Evolutionary conservation across 2,888 invertebrate genomes (phyloP).

Genomic region (Netelia inedita): DNA sequence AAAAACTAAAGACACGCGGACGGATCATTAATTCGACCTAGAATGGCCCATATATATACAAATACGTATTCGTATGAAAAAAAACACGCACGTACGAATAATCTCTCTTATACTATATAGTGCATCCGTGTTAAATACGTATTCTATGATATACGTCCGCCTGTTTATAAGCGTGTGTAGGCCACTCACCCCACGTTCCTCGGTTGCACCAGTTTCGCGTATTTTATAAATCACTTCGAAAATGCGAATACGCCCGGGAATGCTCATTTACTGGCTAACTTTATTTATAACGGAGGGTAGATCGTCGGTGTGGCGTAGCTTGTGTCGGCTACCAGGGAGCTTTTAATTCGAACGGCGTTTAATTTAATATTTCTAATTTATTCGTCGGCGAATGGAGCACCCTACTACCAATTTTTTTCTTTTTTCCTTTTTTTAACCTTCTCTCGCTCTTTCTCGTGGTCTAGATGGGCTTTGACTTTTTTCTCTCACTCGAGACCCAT

Average conservation of each 20-base stretch:
- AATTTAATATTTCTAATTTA: conserved; percentile 75
- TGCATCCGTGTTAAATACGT: background rate
- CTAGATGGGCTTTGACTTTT: conserved; percentile 33
- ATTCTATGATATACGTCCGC: conserved; percentile 50
- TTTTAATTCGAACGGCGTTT: conserved; percentile 76
- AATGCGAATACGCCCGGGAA: conserved; percentile 70
- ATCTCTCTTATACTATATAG: background rate
- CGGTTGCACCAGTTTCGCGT: conserved; percentile 43
- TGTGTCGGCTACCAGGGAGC: conserved; percentile 30
- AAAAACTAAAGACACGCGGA: too few relatives aligned
- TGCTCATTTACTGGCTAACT: conserved; percentile 73
- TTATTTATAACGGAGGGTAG: conserved; percentile 72
- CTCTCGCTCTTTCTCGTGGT: conserved; percentile 40
- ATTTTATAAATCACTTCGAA: conserved; percentile 74
- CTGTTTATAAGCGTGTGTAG: conserved; percentile 48
- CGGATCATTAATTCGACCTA: too few relatives aligned
- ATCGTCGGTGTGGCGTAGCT: conserved; percentile 50
- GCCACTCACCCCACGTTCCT: background rate
- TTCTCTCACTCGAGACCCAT: conserved; percentile 46
- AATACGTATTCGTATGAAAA: background rate
- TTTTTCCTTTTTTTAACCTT: conserved; percentile 33
- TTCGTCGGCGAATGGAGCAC: conserved; percentile 50
- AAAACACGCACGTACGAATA: background rate
- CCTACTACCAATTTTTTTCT: conserved; percentile 14
- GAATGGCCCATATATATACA: background rate